A percentile compares a stretch with the other conserved stretches of the same genome.
These are phyloP conservation scores for Congeria kusceri DNA, from an alignment of 2,888 invertebrate species.

Conservation along the genomic window DNA sequence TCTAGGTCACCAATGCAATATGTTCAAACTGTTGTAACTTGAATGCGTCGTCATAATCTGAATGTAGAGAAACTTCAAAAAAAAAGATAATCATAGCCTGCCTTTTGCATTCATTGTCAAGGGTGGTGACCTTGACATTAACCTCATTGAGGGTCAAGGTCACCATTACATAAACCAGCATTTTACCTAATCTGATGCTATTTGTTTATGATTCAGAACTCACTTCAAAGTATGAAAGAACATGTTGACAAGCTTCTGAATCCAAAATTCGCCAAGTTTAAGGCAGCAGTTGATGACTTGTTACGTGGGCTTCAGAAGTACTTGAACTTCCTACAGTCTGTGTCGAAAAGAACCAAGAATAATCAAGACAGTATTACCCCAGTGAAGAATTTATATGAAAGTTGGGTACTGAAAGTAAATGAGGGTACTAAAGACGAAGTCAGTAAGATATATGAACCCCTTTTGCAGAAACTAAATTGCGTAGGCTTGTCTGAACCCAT, in stretches of 20 bases:
- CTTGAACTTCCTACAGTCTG: not conserved
- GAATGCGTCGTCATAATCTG: too few relatives aligned
- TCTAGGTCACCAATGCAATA: too few relatives aligned
- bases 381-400: constrained; percentile 14
- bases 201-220: too few relatives aligned
- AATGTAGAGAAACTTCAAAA: too few relatives aligned
- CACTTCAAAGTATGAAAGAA: not conserved
- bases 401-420: constrained; percentile 8
- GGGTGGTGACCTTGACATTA: too few relatives aligned
- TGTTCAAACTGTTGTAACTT: too few relatives aligned
- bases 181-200: too few relatives aligned
- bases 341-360: not conserved
- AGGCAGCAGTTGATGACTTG: constrained; percentile 1
- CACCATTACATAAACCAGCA: too few relatives aligned
- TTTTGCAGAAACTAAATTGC: not conserved
- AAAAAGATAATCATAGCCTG: too few relatives aligned
- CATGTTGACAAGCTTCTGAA: constrained; percentile 14
- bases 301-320: constrained; percentile 6
- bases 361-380: not conserved
- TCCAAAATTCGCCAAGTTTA: not conserved
- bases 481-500: not conserved
- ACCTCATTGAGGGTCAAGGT: too few relatives aligned
- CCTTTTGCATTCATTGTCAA: too few relatives aligned
- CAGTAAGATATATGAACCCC: constrained; percentile 6
- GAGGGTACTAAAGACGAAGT: constrained; percentile 4